These are phyloP conservation scores for Whitmania pigra DNA, from an alignment of 1,140 invertebrate species.

Conservation along the genomic window DNA sequence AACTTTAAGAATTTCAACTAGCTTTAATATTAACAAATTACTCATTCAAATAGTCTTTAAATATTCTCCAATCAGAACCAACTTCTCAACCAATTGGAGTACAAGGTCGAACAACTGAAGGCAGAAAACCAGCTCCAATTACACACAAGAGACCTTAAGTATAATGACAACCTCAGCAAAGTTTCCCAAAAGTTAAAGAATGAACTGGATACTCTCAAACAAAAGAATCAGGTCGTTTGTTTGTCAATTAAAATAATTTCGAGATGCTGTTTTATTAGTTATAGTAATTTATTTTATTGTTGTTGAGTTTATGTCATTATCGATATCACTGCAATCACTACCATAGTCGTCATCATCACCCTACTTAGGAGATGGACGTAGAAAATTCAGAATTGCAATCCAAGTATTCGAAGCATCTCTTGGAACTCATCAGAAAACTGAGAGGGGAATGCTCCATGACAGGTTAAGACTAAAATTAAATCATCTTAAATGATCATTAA, in stretches of 20 bases:
- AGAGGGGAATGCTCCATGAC: neutral
- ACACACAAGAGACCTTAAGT: neutral
- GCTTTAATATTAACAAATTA: no score
- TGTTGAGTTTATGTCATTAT: neutral
- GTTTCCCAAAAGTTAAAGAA: neutral
- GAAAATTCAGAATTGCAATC: neutral
- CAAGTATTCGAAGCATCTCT: slow-evolving; percentile 3
- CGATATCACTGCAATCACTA: neutral
- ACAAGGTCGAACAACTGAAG: slow-evolving; percentile 2
- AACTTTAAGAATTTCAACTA: no score
- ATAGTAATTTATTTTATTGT: neutral
- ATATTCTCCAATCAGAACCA: neutral
- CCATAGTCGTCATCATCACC: neutral
- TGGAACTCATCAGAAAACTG: slow-evolving; percentile 3
- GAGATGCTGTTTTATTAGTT: neutral
- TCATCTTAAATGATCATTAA: neutral
- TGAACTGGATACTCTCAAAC: neutral
- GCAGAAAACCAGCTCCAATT: neutral
- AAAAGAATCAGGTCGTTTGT: neutral
- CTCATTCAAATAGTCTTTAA: no score
- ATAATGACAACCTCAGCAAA: slow-evolving; percentile 5
- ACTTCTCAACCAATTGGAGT: neutral
- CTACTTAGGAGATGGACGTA: neutral
- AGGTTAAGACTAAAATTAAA: neutral
- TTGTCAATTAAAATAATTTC: neutral